Evolutionary conservation across 1,140 invertebrate species (phyloP).

Genomic region (Eupristina koningsbergeri): DNA sequence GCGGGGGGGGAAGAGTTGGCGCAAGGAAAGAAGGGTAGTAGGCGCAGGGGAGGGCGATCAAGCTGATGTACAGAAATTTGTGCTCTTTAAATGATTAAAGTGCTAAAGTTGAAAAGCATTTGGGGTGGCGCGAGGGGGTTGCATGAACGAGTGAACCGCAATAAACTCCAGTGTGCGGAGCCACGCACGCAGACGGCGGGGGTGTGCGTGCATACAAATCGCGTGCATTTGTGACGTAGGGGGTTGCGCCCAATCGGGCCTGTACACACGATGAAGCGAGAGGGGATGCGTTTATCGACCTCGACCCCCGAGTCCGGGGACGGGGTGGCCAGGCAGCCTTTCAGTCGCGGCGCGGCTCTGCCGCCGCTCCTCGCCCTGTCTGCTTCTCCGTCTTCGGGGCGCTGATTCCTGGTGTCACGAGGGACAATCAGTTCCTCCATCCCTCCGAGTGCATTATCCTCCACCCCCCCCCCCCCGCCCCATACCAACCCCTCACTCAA

Average conservation of each 20-base stretch:
- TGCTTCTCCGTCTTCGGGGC: neutral
- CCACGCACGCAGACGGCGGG: neutral
- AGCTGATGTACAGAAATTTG: no score
- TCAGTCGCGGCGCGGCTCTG: neutral
- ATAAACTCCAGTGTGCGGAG: neutral
- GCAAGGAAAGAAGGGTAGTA: no score
- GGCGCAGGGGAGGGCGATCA: no score
- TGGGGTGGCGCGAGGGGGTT: neutral
- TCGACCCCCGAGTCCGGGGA: neutral
- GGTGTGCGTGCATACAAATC: neutral
- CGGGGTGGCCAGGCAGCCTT: neutral
- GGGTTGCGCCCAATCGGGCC: neutral
- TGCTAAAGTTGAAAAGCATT: neutral
- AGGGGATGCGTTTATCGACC: slow-evolving; percentile 12
- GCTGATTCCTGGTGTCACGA: neutral
- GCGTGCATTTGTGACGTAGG: neutral
- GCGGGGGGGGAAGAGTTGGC: no score
- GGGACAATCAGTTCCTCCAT: neutral
- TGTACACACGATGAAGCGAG: neutral
- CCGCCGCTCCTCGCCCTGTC: no score
- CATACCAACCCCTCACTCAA: neutral
- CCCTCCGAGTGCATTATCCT: neutral
- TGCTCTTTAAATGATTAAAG: neutral
- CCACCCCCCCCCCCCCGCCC: neutral
- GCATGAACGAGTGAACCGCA: neutral